Percentiles rank a stretch among this genome's conserved stretches.
Evolutionary conservation across 2,797 vertebrate genomes (phyloP).

Genomic region (Picus viridis): DNA sequence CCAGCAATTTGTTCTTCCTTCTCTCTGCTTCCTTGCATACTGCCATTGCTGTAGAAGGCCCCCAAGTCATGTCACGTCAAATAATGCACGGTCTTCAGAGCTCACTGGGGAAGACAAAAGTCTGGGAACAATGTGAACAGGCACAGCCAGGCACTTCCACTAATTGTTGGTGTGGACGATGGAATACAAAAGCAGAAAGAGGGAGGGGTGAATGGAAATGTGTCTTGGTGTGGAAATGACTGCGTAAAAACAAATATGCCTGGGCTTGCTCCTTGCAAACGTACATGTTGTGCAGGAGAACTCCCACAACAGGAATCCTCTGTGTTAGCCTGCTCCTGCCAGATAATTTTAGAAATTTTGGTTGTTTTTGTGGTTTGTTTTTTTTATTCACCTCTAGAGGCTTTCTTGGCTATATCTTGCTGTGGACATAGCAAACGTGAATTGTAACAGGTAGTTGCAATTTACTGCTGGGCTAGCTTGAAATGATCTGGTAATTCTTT

Average conservation of each 20-base stretch:
- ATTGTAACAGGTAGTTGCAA: not conserved
- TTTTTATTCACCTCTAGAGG: not conserved
- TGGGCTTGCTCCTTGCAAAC: slow-evolving; percentile 54
- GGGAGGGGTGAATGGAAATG: slow-evolving; percentile 51
- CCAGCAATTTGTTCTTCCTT: not conserved
- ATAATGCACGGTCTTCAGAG: slow-evolving; percentile 63
- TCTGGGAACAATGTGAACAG: slow-evolving; percentile 62
- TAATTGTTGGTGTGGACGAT: slow-evolving; percentile 65
- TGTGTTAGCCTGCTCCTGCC: not conserved
- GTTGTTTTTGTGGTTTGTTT: too few species aligned
- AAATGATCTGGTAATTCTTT: not conserved
- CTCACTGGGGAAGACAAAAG: slow-evolving; percentile 53
- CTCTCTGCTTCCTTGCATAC: not conserved
- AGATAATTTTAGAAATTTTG: not conserved
- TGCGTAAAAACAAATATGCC: slow-evolving; percentile 53
- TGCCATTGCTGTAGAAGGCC: not conserved
- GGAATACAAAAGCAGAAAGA: slow-evolving; percentile 64
- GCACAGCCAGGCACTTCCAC: slow-evolving; percentile 70
- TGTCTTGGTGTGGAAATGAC: slow-evolving; percentile 40
- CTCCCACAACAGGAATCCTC: slow-evolving; percentile 37
- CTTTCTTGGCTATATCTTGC: not conserved
- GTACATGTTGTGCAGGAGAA: slow-evolving; percentile 9
- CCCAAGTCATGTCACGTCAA: slow-evolving; percentile 55
- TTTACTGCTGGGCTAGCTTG: not conserved
- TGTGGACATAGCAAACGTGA: not conserved